A percentile compares a stretch with the other conserved stretches of the same genome.
These are phyloP conservation scores for Stegodyphus dumicola DNA, from an alignment of 1,140 invertebrate genomes.

Conservation along the genomic window DNA sequence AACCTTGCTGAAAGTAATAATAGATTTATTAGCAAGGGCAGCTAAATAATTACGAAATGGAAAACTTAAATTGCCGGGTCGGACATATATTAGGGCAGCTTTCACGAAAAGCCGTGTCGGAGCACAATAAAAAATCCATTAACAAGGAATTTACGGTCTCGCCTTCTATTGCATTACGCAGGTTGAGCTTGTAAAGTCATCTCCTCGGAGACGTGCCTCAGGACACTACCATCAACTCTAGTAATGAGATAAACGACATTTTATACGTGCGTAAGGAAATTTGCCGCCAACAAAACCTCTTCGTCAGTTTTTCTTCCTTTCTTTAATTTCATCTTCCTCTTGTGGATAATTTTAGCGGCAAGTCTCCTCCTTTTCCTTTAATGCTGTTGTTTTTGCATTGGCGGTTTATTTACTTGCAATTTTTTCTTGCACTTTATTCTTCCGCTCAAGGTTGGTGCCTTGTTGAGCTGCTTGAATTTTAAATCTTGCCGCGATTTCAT, in stretches of 20 bases:
- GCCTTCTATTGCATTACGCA: constrained; percentile 54
- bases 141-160: constrained; percentile 60
- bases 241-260: constrained; percentile 61
- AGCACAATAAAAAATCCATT: constrained; percentile 61
- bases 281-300: constrained; percentile 55
- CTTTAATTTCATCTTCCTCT: constrained; percentile 52
- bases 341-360: constrained; percentile 58
- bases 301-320: constrained; percentile 43
- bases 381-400: constrained; percentile 40
- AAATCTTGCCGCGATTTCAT: constrained; percentile 58
- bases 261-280: constrained; percentile 55
- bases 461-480: constrained; percentile 40
- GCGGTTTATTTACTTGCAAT: constrained; percentile 35
- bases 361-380: constrained; percentile 27
- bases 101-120: constrained; percentile 47
- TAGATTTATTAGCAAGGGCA: constrained; percentile 57
- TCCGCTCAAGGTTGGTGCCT: not conserved
- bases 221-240: constrained; percentile 40
- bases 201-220: constrained; percentile 41
- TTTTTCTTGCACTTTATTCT: not conserved
- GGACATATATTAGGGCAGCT: constrained; percentile 55
- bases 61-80: constrained; percentile 55
- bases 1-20: constrained; percentile 42
- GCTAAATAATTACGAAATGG: constrained; percentile 59
- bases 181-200: constrained; percentile 59